Percentiles rank a stretch among this genome's conserved stretches.
These are phyloP conservation scores for Acheta domesticus DNA, from an alignment of 2,888 invertebrate genomes.

Conservation along the genomic window DNA sequence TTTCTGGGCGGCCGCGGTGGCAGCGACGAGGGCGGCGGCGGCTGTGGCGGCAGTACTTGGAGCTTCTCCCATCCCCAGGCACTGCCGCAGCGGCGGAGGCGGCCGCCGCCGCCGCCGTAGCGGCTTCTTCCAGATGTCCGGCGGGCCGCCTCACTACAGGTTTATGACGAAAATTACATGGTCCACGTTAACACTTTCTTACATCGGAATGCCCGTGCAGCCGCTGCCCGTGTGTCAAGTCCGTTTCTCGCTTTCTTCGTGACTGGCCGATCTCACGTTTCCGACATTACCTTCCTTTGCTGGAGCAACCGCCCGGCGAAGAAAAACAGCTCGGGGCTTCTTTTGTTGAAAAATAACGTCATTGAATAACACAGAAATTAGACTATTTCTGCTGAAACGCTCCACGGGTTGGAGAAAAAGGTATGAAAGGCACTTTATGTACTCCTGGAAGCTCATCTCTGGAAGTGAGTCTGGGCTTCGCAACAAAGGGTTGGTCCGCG, in stretches of 20 bases:
- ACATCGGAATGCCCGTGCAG: conserved; percentile 8
- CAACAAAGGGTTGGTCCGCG: background rate
- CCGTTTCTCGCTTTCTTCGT: background rate
- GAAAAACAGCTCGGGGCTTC: background rate
- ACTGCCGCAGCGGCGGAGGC: background rate
- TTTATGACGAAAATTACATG: conserved; percentile 18
- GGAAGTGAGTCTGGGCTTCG: background rate
- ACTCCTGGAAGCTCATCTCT: background rate
- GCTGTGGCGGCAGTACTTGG: background rate
- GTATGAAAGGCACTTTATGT: background rate
- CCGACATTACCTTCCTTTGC: background rate
- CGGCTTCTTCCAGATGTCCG: background rate
- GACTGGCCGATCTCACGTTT: background rate
- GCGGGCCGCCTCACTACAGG: background rate
- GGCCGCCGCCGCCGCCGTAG: background rate
- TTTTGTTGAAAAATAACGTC: background rate
- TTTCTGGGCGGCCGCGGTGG: background rate
- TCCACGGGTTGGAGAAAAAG: background rate
- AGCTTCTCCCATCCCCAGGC: background rate
- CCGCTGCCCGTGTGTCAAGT: background rate
- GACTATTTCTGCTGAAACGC: conserved; percentile 18
- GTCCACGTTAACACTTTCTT: conserved; percentile 18
- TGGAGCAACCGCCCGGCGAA: background rate
- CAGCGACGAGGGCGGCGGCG: background rate
- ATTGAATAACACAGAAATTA: conserved; percentile 18